Conservation (phyloP, 2,888 invertebrate species). For the Amphimallon solstitiale region DNA sequence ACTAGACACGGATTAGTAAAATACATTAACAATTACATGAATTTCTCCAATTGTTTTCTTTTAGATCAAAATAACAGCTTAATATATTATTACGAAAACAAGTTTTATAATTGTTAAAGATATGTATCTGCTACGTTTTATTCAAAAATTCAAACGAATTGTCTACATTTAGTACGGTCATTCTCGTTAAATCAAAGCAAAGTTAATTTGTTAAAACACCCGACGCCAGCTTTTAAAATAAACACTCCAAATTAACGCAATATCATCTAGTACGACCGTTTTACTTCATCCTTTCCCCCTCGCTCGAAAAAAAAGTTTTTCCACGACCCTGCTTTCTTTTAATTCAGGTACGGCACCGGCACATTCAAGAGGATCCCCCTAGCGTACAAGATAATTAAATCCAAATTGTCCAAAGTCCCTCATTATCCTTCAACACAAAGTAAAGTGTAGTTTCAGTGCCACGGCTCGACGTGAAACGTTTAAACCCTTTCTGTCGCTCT, state of each 20-base stretch:
- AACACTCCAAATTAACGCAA: conserved; percentile 28
- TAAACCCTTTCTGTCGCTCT: conserved; percentile 33
- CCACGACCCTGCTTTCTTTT: conserved; percentile 11
- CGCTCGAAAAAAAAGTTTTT: conserved; percentile 15
- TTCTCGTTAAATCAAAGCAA: neutral
- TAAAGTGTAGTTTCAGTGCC: conserved; percentile 37
- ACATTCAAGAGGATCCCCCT: conserved; percentile 8
- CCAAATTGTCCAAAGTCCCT: conserved; percentile 36
- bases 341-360: conserved; percentile 36
- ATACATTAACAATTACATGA: too few relatives aligned
- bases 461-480: conserved; percentile 5
- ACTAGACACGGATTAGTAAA: too few relatives aligned
- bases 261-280: conserved; percentile 10
- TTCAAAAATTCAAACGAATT: too few relatives aligned
- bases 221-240: conserved; percentile 28
- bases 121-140: too few relatives aligned
- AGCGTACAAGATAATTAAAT: conserved; percentile 37
- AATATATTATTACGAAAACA: too few relatives aligned
- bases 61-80: too few relatives aligned
- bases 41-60: too few relatives aligned
- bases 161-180: too few relatives aligned
- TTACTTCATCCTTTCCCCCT: too few relatives aligned
- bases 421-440: conserved; percentile 42
- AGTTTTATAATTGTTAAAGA: too few relatives aligned
- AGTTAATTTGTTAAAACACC: conserved; percentile 27